phyloP scores from a whole-genome alignment of 1,140 invertebrate genomes.

The Ips typographus region DNA sequence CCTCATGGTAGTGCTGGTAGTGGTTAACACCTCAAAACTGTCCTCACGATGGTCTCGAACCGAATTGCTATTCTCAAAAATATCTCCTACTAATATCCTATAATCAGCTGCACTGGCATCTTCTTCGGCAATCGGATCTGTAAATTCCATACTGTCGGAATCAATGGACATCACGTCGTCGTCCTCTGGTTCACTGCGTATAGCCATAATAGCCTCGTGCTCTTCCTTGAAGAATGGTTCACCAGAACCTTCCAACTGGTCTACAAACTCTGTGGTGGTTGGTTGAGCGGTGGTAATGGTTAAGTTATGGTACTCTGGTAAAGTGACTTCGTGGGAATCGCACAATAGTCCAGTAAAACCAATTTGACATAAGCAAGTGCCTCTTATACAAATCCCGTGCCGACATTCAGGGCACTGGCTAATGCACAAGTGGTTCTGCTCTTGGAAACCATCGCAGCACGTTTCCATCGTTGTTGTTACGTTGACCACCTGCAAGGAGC shows the following conservation, averaged over 20 bases:
- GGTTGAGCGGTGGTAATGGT: background rate
- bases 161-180: too few relatives aligned
- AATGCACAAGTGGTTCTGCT: constrained; percentile 54
- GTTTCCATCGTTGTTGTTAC: constrained; percentile 54
- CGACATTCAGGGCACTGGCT: constrained; percentile 55
- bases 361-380: constrained; percentile 42
- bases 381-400: constrained; percentile 55
- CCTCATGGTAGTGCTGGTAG: background rate
- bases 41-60: background rate
- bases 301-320: background rate
- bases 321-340: constrained; percentile 29
- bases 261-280: background rate
- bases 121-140: background rate
- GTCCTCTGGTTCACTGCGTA: too few relatives aligned
- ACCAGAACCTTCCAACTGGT: background rate
- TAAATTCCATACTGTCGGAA: background rate
- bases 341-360: constrained; percentile 35
- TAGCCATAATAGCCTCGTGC: too few relatives aligned
- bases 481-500: constrained; percentile 37
- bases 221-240: too few relatives aligned
- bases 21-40: background rate
- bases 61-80: background rate
- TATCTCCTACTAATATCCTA: background rate
- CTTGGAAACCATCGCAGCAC: constrained; percentile 58
- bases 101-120: constrained; percentile 1